Percentiles rank a stretch among this genome's conserved stretches.
Evolutionary conservation across 2,113 vertebrate genomes (phyloP).

Genomic region (Tetrax tetrax): DNA sequence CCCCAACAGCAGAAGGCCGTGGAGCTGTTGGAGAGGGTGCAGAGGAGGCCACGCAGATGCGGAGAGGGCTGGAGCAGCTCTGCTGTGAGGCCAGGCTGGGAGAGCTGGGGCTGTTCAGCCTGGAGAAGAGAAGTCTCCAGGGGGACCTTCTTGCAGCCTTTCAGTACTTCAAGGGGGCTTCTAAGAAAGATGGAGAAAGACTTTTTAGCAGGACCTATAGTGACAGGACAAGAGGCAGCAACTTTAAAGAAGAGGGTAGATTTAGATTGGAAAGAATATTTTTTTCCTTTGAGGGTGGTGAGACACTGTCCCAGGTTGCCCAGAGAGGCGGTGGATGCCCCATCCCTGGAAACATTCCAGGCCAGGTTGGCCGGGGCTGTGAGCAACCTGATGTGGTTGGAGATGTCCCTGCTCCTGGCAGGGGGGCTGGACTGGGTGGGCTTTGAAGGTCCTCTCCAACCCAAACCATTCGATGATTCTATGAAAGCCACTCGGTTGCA

Average conservation of each 20-base stretch:
- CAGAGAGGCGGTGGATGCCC: neutral
- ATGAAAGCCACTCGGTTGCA: neutral
- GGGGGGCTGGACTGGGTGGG: neutral
- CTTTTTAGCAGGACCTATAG: neutral
- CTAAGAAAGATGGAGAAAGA: rapidly evolving
- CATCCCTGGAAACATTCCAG: neutral
- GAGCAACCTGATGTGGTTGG: neutral
- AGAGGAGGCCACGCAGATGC: no score
- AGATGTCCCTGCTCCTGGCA: neutral
- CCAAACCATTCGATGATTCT: neutral
- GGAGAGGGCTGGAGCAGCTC: neutral
- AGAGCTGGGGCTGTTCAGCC: neutral
- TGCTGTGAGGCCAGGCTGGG: rapidly evolving
- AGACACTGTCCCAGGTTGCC: neutral
- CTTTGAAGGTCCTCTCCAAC: neutral
- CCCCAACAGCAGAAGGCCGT: no score
- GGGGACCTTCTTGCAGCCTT: rapidly evolving
- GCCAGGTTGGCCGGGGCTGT: neutral
- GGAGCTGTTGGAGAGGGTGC: no score
- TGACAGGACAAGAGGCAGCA: neutral
- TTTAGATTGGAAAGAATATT: neutral
- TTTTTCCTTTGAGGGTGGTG: rapidly evolving
- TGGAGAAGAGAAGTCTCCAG: neutral
- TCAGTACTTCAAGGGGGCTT: neutral
- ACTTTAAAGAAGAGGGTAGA: neutral